Conservation (phyloP, 2,113 vertebrate genomes). For the Psittacus erithacus region DNA sequence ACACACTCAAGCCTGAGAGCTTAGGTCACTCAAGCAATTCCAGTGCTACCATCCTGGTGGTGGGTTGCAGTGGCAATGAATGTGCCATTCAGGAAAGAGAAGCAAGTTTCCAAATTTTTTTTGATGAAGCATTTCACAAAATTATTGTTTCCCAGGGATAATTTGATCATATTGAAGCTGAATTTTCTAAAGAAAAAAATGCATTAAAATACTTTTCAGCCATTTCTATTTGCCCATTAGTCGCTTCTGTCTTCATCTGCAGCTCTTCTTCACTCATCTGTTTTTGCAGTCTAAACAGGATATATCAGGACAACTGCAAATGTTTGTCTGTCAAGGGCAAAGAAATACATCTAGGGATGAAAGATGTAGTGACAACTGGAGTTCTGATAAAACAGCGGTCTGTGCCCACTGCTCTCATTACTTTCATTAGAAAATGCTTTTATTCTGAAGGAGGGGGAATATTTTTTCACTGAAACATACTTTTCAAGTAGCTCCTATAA, state of each 20-base stretch:
- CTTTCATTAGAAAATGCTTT: neutral
- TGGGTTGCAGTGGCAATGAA: neutral
- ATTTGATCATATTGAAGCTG: neutral
- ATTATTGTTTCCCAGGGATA: neutral
- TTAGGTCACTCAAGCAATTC: neutral
- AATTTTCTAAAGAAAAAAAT: neutral
- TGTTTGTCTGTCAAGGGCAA: neutral
- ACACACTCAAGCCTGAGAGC: neutral
- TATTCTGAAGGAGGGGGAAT: neutral
- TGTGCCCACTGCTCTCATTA: neutral
- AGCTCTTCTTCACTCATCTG: neutral
- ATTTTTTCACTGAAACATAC: neutral
- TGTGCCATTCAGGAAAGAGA: neutral
- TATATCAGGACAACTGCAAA: neutral
- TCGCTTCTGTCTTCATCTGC: neutral
- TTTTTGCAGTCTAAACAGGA: neutral
- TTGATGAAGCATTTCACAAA: accelerated
- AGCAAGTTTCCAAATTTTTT: neutral
- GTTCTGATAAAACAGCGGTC: neutral
- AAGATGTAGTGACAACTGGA: neutral
- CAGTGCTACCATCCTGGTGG: neutral
- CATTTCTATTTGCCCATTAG: neutral
- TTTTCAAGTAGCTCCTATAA: neutral
- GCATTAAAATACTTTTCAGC: neutral
- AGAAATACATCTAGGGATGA: neutral